These are phyloP conservation scores for Garra rufa DNA, from an alignment of 2,113 vertebrate genomes.

Conservation along the genomic window DNA sequence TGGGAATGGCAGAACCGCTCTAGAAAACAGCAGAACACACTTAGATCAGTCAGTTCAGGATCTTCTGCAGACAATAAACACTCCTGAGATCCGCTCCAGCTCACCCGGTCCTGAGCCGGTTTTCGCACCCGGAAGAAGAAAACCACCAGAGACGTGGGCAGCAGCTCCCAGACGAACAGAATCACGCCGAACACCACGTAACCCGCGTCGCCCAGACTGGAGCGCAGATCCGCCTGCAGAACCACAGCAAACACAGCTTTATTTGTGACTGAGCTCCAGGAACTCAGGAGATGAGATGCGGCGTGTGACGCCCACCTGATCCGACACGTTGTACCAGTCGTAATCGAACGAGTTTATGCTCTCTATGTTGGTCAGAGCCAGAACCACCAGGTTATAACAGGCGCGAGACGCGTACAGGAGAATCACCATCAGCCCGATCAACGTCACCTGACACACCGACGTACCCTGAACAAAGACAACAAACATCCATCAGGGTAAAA, in stretches of 20 bases:
- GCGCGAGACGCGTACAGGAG: constrained; percentile 92
- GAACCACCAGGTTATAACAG: constrained; percentile 94
- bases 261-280: too few species aligned
- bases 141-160: constrained; percentile 94
- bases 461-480: constrained; percentile 81
- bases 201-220: constrained; percentile 88
- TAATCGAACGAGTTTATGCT: constrained; percentile 92
- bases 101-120: constrained; percentile 86
- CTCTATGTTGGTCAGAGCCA: constrained; percentile 85
- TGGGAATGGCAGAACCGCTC: constrained; percentile 84
- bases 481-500: not conserved
- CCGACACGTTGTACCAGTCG: constrained; percentile 98
- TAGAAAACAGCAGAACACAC: constrained; percentile 60
- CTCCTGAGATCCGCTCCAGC: constrained; percentile 37
- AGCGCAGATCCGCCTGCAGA: constrained; percentile 90
- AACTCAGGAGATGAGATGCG: not conserved
- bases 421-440: constrained; percentile 88
- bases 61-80: too few species aligned
- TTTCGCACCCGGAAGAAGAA: constrained; percentile 95
- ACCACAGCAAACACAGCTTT: not conserved
- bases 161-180: constrained; percentile 94
- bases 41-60: not conserved
- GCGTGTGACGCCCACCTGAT: constrained; percentile 80
- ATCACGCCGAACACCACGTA: constrained; percentile 94
- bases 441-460: constrained; percentile 93